phyloP scores from a whole-genome alignment of 1,140 invertebrate genomes.

The Goniozus legneri region DNA sequence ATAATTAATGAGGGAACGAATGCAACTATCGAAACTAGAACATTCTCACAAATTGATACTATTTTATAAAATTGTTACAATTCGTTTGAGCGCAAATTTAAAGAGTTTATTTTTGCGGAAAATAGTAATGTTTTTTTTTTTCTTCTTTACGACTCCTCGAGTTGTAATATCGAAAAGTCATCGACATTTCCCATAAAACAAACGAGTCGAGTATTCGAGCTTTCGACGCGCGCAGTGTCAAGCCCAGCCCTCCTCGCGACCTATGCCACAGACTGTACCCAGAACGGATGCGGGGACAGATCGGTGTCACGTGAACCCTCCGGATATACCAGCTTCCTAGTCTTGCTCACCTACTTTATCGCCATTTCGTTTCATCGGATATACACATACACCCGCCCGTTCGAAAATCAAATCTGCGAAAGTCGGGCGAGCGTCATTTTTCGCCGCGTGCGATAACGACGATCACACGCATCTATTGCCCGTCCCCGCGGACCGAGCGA shows the following conservation, averaged over 20 bases:
- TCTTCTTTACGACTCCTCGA: background rate
- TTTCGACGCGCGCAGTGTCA: slow-evolving; percentile 5
- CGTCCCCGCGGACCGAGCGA: too few species aligned
- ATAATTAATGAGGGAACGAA: background rate
- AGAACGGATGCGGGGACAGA: slow-evolving; percentile 44
- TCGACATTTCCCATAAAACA: background rate
- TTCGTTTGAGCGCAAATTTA: background rate
- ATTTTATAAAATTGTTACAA: background rate
- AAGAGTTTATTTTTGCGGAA: background rate
- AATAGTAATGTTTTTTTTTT: background rate
- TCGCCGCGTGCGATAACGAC: too few species aligned
- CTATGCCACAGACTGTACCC: slow-evolving; percentile 31
- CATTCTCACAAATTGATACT: too few species aligned
- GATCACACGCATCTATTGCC: too few species aligned
- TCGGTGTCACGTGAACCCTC: slow-evolving; percentile 48
- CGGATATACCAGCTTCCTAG: slow-evolving; percentile 47
- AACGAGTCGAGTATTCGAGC: background rate
- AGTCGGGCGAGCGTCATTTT: too few species aligned
- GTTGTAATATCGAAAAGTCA: background rate
- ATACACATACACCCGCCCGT: too few species aligned
- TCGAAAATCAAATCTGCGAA: slow-evolving; percentile 12
- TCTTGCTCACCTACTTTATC: slow-evolving; percentile 46
- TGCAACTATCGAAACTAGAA: background rate
- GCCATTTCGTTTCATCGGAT: slow-evolving; percentile 31
- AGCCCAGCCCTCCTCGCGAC: slow-evolving; percentile 25